A percentile compares a stretch with the other conserved stretches of the same genome.
Conservation (phyloP, 2,113 vertebrate species). For the Lepus timidus region DNA sequence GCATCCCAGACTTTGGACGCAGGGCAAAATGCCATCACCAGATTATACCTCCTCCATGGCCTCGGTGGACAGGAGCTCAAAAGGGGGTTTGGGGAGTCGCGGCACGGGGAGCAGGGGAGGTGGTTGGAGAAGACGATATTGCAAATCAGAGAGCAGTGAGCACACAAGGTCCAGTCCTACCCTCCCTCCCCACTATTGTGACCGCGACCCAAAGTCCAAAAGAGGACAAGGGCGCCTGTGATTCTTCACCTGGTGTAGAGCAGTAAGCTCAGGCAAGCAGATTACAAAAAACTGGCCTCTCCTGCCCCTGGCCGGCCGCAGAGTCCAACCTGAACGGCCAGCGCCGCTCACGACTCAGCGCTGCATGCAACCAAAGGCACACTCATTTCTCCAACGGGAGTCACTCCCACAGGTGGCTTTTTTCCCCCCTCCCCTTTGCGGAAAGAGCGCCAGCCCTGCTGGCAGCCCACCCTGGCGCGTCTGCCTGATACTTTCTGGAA, state of each 20-base stretch:
- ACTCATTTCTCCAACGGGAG: neutral
- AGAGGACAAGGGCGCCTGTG: constrained; percentile 64
- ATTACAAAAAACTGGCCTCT: constrained; percentile 51
- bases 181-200: constrained; percentile 50
- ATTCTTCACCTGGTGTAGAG: constrained; percentile 68
- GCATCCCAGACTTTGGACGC: constrained; percentile 5
- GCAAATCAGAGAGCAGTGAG: constrained; percentile 1
- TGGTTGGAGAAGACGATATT: neutral
- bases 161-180: neutral
- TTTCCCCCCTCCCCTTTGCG: neutral
- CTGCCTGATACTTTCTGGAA: constrained; percentile 61
- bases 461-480: neutral
- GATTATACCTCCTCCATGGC: neutral
- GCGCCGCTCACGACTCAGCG: constrained; percentile 5
- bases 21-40: neutral
- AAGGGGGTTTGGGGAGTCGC: neutral
- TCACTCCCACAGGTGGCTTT: constrained; percentile 82
- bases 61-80: neutral
- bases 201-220: constrained; percentile 5
- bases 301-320: neutral
- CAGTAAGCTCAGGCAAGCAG: neutral
- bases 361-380: neutral
- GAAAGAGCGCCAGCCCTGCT: neutral
- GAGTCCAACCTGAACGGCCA: constrained; percentile 32
- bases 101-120: too few relatives aligned